These are phyloP conservation scores for Aphidius colemani DNA, from an alignment of 2,888 invertebrate species.

Conservation along the genomic window DNA sequence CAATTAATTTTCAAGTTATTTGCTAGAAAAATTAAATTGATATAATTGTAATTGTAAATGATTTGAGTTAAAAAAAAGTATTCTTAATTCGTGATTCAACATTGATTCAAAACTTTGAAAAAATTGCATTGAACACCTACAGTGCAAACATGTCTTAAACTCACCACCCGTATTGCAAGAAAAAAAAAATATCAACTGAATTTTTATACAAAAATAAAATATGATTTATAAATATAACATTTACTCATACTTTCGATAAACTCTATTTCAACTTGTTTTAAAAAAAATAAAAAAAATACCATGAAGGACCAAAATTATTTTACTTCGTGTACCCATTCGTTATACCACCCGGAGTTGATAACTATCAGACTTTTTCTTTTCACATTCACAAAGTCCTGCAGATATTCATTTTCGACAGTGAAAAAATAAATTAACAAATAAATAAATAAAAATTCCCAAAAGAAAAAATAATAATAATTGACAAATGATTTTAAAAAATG, in stretches of 20 bases:
- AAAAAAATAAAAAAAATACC: slow-evolving; percentile 13
- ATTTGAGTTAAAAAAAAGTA: not conserved
- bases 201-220: slow-evolving; percentile 10
- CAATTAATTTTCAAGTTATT: no score
- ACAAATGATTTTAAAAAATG: not conserved
- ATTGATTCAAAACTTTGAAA: slow-evolving; percentile 45
- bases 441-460: not conserved
- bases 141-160: slow-evolving; percentile 44
- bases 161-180: slow-evolving; percentile 30
- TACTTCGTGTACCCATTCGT: slow-evolving; percentile 33
- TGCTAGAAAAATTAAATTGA: no score
- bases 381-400: not conserved
- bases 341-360: slow-evolving; percentile 36
- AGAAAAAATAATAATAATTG: no score
- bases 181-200: slow-evolving; percentile 18
- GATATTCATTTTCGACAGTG: slow-evolving; percentile 2
- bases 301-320: slow-evolving; percentile 11
- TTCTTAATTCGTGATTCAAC: slow-evolving; percentile 52
- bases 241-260: no score
- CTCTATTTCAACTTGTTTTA: slow-evolving; percentile 13
- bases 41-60: no score
- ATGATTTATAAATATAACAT: not conserved
- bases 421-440: slow-evolving; percentile 21
- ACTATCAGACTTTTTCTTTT: slow-evolving; percentile 9
- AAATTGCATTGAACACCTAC: slow-evolving; percentile 39